Evolutionary conservation across 1,140 invertebrate species (phyloP).

Genomic region (Alviniconcha marisindica): DNA sequence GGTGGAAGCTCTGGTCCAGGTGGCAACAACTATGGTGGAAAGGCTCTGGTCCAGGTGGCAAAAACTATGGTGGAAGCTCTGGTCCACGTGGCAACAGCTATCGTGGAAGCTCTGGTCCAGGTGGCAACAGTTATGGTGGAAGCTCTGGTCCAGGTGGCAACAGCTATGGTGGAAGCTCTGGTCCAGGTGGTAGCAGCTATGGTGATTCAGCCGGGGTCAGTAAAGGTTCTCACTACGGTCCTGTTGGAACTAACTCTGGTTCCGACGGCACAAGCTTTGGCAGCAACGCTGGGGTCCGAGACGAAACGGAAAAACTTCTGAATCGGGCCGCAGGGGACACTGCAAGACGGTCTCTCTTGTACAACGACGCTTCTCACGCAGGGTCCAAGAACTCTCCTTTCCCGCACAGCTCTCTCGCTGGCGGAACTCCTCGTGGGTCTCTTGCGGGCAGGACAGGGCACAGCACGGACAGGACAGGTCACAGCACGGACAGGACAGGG

Average conservation of each 20-base stretch:
- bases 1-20: neutral
- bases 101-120: neutral
- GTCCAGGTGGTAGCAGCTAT: no score
- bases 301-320: neutral
- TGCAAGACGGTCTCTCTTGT: no score
- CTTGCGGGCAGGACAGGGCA: no score
- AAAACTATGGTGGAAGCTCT: neutral
- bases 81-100: constrained; percentile 7
- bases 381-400: no score
- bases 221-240: neutral
- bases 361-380: no score
- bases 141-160: neutral
- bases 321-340: no score
- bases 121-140: neutral
- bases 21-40: neutral
- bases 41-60: neutral
- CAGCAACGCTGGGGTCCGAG: neutral
- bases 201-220: no score
- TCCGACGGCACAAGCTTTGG: neutral
- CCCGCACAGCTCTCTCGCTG: no score
- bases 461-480: no score
- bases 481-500: no score
- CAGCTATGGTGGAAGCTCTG: neutral
- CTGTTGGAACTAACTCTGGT: neutral
- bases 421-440: no score